Percentiles rank a stretch among this genome's conserved stretches.
Conservation (phyloP, 2,113 vertebrate genomes). For the Dipodomys stephensi region DNA sequence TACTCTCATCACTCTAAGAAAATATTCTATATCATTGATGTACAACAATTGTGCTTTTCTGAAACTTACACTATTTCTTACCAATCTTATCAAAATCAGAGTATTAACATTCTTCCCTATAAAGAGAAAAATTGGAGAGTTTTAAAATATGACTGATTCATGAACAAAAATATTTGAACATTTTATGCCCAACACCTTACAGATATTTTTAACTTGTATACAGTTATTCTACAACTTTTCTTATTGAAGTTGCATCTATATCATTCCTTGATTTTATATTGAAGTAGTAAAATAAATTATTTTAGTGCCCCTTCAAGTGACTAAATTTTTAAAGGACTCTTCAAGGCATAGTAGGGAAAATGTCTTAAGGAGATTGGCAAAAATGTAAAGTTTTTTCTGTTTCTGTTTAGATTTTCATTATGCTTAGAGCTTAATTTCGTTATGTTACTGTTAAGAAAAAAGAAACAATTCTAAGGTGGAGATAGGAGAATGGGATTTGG, state of each 20-base stretch:
- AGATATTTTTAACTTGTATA: background rate
- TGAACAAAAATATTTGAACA: conserved; percentile 53
- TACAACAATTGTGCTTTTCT: conserved; percentile 44
- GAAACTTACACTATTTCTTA: conserved; percentile 6
- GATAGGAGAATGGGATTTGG: no score
- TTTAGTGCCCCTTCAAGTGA: conserved; percentile 1
- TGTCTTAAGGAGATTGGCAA: conserved; percentile 34
- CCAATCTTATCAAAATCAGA: conserved; percentile 34
- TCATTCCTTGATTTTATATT: conserved; percentile 41
- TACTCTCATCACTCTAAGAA: background rate
- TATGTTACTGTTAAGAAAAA: conserved; percentile 14
- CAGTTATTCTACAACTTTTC: background rate
- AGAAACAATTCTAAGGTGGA: background rate
- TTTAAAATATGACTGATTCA: conserved; percentile 49
- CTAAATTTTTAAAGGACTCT: conserved; percentile 43
- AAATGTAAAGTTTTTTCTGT: background rate
- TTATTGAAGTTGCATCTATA: conserved; percentile 41
- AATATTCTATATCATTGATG: background rate
- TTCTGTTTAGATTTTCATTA: conserved; percentile 54
- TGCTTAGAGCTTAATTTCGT: conserved; percentile 42
- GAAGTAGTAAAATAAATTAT: conserved; percentile 40
- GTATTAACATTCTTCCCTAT: conserved; percentile 47
- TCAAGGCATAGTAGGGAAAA: background rate
- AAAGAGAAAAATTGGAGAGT: conserved; percentile 52
- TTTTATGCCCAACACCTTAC: conserved; percentile 38